Evolutionary conservation across 2,797 vertebrate species (phyloP).

Genomic region (Phoebastria nigripes): DNA sequence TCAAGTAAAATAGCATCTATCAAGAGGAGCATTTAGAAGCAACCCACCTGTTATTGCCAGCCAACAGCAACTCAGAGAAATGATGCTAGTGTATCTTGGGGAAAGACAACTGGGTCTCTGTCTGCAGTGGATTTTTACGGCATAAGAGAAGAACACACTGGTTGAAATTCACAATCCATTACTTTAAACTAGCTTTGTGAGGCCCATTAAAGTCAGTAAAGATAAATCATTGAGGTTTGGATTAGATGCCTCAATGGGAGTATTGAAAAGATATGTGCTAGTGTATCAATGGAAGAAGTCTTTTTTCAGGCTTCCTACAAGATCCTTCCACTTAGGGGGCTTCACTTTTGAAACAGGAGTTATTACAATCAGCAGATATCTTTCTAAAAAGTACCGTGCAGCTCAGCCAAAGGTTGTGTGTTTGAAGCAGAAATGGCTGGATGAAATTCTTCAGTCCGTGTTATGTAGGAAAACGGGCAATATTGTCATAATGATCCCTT

Average conservation of each 20-base stretch:
- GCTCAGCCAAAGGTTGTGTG: background rate
- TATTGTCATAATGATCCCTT: background rate
- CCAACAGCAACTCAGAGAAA: constrained; percentile 46
- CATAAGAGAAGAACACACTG: background rate
- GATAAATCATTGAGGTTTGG: constrained; percentile 53
- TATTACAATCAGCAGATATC: background rate
- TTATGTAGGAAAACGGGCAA: background rate
- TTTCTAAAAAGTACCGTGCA: background rate
- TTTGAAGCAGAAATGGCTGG: background rate
- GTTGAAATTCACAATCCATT: constrained; percentile 47
- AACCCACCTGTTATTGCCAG: constrained; percentile 55
- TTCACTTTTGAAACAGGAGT: constrained; percentile 17
- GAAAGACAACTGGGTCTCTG: constrained; percentile 48
- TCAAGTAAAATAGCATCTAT: constrained; percentile 65
- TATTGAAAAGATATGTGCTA: constrained; percentile 39
- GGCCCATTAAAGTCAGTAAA: constrained; percentile 32
- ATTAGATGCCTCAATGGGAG: constrained; percentile 31
- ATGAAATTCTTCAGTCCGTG: background rate
- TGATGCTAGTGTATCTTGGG: background rate
- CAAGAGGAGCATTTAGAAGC: constrained; percentile 55
- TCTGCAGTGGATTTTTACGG: constrained; percentile 21
- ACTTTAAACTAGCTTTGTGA: constrained; percentile 50
- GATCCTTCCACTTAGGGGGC: background rate
- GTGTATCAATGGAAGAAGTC: constrained; percentile 1
- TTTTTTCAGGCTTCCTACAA: constrained; percentile 17